phyloP scores from a whole-genome alignment of 2,888 invertebrate genomes.

The Bombylius discolor region DNA sequence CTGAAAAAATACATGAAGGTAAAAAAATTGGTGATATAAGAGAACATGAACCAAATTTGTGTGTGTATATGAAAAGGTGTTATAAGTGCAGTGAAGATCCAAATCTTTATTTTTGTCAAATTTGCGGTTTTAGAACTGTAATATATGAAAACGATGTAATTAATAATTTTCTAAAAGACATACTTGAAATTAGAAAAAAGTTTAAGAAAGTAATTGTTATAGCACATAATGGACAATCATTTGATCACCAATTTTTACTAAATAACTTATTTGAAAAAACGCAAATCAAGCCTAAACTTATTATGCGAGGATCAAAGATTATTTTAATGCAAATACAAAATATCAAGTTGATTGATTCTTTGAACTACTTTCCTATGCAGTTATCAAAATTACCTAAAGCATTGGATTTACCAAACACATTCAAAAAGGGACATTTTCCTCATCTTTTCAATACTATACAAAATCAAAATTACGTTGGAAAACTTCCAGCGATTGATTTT shows the following conservation, averaged over 20 bases:
- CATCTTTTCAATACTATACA: slow-evolving; percentile 13
- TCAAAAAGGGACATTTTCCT: slow-evolving; percentile 18
- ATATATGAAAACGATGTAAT: too few species aligned
- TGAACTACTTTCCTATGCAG: slow-evolving; percentile 17
- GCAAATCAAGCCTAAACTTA: neutral
- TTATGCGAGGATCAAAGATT: neutral
- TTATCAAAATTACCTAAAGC: slow-evolving; percentile 13
- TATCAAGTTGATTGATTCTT: neutral
- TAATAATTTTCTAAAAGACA: too few species aligned
- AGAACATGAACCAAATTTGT: too few species aligned
- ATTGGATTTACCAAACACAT: slow-evolving; percentile 9
- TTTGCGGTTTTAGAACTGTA: too few species aligned
- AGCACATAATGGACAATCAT: too few species aligned
- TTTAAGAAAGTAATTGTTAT: too few species aligned
- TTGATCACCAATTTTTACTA: too few species aligned
- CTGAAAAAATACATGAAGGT: neutral
- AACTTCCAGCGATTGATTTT: slow-evolving; percentile 1
- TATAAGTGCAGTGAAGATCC: too few species aligned
- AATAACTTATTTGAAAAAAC: too few species aligned
- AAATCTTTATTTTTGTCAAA: too few species aligned
- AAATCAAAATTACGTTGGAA: slow-evolving; percentile 3
- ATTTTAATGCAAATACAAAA: neutral
- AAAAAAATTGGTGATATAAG: neutral
- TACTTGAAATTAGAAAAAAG: too few species aligned
- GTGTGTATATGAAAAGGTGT: too few species aligned